Conservation (phyloP, 2,888 invertebrate species). For the Atethmia centrago region DNA sequence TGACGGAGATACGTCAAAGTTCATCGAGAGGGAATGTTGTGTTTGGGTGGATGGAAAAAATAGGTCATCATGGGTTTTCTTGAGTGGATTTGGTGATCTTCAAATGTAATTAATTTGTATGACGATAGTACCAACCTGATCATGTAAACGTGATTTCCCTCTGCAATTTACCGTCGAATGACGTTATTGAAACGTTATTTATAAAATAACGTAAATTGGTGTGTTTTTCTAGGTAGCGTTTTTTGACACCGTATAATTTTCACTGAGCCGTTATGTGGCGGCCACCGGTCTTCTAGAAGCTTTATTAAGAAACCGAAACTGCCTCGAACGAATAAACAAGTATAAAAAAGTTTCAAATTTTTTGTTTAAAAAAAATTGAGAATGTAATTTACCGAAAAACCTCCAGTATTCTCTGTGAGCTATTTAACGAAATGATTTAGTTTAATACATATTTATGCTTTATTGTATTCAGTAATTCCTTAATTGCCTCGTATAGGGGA, state of each 20-base stretch:
- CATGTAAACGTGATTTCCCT: too few relatives aligned
- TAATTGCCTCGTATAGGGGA: neutral
- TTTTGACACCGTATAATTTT: too few relatives aligned
- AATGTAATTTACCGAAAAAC: neutral
- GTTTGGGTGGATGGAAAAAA: conserved; percentile 4
- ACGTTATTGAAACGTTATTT: too few relatives aligned
- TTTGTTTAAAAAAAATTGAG: too few relatives aligned
- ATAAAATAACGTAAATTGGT: too few relatives aligned
- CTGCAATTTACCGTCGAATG: too few relatives aligned
- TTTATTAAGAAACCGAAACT: too few relatives aligned
- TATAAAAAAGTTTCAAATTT: too few relatives aligned
- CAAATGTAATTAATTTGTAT: neutral
- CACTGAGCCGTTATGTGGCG: too few relatives aligned
- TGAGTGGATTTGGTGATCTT: neutral
- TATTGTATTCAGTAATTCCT: neutral
- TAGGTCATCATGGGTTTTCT: neutral
- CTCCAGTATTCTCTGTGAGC: neutral
- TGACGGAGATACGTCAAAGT: conserved; percentile 30
- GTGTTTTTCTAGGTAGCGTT: too few relatives aligned
- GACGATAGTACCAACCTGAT: neutral
- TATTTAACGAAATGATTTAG: neutral
- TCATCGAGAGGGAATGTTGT: conserved; percentile 6
- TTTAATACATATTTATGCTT: neutral
- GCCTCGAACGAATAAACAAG: too few relatives aligned
- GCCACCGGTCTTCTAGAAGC: too few relatives aligned